Base-by-base conservation (phyloP, 2,113 vertebrate species). In the Campylomormyrus numenius region DNA sequence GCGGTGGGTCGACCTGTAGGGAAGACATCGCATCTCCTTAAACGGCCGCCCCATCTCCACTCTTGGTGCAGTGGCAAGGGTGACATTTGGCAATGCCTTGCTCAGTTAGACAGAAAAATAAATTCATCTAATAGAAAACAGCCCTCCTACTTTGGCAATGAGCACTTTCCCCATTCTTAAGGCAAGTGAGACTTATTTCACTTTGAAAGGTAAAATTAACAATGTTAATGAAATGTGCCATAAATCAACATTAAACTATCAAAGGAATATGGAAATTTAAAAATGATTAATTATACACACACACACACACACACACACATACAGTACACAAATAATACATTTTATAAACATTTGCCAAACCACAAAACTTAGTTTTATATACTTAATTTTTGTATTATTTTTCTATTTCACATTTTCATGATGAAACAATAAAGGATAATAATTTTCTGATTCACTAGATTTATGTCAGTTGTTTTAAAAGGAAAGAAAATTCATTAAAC, bases 51-150 rank as follows among this genome's bases (percentile, higher is more conserved):
- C 49, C 74, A 49, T 90, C 52, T 84, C 52, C 42, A 39, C 87
- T 84, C 39, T 35, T 90, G 90, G 90, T 74, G 52, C 50, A 31
- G 53, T 62, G 88, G 90, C 53, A 24, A 70, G 87, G 74, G 39
- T 52, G 56, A 90, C 90, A 91, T 91, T 89, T 91, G 90, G 83
- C 88, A 87, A 89, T 46, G 90, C 39, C 19, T 83, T 89, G 90
- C 90, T 91, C 87, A 46, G 90, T 87, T 87, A 91, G 88, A 87
- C 88, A 89, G 56, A 91, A 91, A 91, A 89, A 91, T 74, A 83
- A 83, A 88, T 91, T 89, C 48, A 91, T 91, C 90, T 70, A 85
- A 88, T 27, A 88, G 70, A 90, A 90, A 48, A 5, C 53, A 31
- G 52, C 42, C 80, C 35, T 21, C 45, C 45, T 86, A 88, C 48